A percentile compares a stretch with the other conserved stretches of the same genome.
phyloP scores from a whole-genome alignment of 2,113 vertebrate genomes.

The Takifugu flavidus region DNA sequence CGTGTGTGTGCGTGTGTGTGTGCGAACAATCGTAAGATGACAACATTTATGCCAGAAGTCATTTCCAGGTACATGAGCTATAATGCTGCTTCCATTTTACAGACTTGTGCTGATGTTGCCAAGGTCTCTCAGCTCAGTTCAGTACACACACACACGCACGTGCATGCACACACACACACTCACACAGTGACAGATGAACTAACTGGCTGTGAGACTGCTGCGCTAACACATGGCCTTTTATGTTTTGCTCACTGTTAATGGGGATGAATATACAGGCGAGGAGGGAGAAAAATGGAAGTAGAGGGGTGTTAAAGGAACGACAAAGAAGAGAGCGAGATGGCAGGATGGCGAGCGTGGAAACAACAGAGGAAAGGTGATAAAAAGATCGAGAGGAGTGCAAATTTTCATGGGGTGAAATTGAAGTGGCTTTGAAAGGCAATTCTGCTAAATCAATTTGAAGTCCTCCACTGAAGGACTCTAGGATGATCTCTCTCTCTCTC shows the following conservation, averaged over 20 bases:
- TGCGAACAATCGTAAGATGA: constrained; percentile 48
- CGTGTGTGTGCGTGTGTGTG: constrained; percentile 20
- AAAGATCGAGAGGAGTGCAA: constrained; percentile 30
- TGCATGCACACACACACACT: constrained; percentile 20
- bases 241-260: constrained; percentile 23
- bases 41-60: constrained; percentile 37
- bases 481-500: constrained; percentile 19
- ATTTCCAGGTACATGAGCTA: too few species aligned
- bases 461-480: constrained; percentile 54
- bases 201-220: constrained; percentile 36
- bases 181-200: constrained; percentile 34
- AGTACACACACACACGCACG: constrained; percentile 1
- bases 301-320: constrained; percentile 1
- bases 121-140: constrained; percentile 42
- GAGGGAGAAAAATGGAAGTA: background rate
- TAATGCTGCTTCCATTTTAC: too few species aligned
- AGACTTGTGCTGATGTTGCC: too few species aligned
- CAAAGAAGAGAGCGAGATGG: constrained; percentile 15
- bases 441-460: constrained; percentile 69
- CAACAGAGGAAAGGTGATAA: constrained; percentile 17
- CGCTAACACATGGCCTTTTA: constrained; percentile 29
- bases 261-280: constrained; percentile 17
- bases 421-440: constrained; percentile 65
- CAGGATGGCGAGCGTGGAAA: background rate
- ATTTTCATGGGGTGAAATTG: constrained; percentile 66